Evolutionary conservation across 2,113 vertebrate genomes (phyloP).

Genomic region (Cynopterus brachyotis): DNA sequence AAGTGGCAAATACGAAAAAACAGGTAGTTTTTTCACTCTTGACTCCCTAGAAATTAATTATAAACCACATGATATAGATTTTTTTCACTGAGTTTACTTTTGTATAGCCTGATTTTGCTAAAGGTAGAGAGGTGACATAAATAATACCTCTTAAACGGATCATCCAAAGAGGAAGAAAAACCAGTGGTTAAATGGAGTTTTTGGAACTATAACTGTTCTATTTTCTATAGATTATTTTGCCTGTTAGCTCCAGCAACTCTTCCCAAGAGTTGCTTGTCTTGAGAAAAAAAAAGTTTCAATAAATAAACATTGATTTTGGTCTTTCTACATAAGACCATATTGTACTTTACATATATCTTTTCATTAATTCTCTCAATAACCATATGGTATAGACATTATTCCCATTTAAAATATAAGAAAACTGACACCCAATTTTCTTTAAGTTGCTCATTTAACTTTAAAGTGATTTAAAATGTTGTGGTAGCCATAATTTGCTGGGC

Average conservation of each 20-base stretch:
- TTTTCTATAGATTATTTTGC: background rate
- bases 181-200: background rate
- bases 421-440: background rate
- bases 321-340: background rate
- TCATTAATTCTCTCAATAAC: background rate
- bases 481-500: background rate
- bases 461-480: background rate
- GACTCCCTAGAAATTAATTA: background rate
- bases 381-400: background rate
- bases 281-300: background rate
- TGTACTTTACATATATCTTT: background rate
- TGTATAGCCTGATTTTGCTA: background rate
- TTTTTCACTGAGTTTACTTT: background rate
- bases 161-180: background rate
- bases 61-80: background rate
- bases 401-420: background rate
- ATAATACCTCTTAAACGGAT: background rate
- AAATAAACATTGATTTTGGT: background rate
- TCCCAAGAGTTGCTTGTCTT: background rate
- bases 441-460: background rate
- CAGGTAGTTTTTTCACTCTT: background rate
- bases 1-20: background rate
- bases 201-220: background rate
- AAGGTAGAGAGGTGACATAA: background rate
- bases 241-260: background rate